phyloP scores from a whole-genome alignment of 2,888 invertebrate genomes.

The Pasiphila rectangulata region DNA sequence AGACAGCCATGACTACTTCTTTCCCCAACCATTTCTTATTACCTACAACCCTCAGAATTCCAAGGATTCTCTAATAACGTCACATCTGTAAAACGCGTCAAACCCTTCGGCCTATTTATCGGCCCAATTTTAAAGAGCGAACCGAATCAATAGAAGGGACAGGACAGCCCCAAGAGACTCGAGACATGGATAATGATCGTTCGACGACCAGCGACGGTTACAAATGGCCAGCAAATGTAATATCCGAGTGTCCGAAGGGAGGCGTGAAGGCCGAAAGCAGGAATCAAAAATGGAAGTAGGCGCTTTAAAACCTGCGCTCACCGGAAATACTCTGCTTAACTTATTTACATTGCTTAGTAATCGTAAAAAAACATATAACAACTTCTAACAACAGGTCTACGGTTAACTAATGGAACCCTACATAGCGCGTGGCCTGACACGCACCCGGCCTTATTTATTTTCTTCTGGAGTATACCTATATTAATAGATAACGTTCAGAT shows the following conservation, averaged over 20 bases:
- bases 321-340: background rate
- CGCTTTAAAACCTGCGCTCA: background rate
- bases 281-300: too few species aligned
- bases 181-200: slow-evolving; percentile 76
- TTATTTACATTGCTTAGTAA: too few species aligned
- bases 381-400: too few species aligned
- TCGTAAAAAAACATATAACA: too few species aligned
- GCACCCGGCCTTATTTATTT: too few species aligned
- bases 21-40: slow-evolving; percentile 1
- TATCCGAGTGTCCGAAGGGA: slow-evolving; percentile 69
- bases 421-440: too few species aligned
- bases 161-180: slow-evolving; percentile 60
- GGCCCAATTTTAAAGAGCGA: slow-evolving; percentile 64
- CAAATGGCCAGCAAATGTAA: slow-evolving; percentile 80
- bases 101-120: slow-evolving; percentile 58
- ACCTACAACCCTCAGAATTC: slow-evolving; percentile 14
- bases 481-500: too few species aligned
- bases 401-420: too few species aligned
- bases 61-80: slow-evolving; percentile 25
- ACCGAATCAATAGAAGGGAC: slow-evolving; percentile 67
- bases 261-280: slow-evolving; percentile 1
- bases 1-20: background rate
- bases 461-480: too few species aligned
- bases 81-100: slow-evolving; percentile 47
- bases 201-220: slow-evolving; percentile 69